phyloP scores from a whole-genome alignment of 2,888 invertebrate genomes.

The Dynastes maya region DNA sequence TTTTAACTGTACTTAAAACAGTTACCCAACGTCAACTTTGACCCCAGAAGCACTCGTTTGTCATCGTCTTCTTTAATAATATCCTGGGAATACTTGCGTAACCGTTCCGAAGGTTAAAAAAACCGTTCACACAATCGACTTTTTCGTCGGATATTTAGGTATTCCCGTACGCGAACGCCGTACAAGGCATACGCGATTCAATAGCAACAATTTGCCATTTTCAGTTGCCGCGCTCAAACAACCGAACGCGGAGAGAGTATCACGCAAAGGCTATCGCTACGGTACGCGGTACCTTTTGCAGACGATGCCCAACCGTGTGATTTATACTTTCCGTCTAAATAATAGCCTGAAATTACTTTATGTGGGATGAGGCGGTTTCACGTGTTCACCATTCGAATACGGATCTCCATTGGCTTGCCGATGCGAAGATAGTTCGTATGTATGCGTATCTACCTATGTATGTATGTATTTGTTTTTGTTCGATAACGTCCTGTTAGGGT shows the following conservation, averaged over 20 bases:
- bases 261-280: constrained; percentile 59
- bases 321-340: constrained; percentile 62
- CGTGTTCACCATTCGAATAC: constrained; percentile 48
- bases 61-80: too few relatives aligned
- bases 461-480: constrained; percentile 25
- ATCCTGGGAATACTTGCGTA: too few relatives aligned
- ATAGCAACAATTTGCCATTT: constrained; percentile 58
- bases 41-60: too few relatives aligned
- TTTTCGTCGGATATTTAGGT: constrained; percentile 10
- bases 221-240: constrained; percentile 54
- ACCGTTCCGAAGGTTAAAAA: not conserved
- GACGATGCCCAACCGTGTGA: constrained; percentile 62
- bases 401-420: constrained; percentile 30
- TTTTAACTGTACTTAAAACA: too few relatives aligned
- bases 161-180: constrained; percentile 9
- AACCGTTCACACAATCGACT: not conserved
- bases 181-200: constrained; percentile 32
- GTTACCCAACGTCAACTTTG: too few relatives aligned
- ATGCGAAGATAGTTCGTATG: not conserved
- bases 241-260: constrained; percentile 52
- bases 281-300: constrained; percentile 62
- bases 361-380: constrained; percentile 60
- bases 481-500: constrained; percentile 20
- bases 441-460: not conserved
- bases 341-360: constrained; percentile 64